Base-by-base conservation (phyloP, 2,797 vertebrate genomes). In the Pipistrellus pygmaeus region DNA sequence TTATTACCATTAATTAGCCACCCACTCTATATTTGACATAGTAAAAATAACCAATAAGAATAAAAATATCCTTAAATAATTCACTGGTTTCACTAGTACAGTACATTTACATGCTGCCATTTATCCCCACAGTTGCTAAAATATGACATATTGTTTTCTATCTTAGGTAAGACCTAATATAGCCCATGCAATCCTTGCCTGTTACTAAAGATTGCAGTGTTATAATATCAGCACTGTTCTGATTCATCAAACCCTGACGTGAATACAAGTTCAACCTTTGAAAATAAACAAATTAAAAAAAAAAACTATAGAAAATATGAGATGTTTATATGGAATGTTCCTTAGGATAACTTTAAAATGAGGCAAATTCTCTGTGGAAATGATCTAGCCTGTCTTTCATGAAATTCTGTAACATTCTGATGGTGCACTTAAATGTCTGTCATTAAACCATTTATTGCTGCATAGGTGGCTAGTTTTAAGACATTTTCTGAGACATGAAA, bases 361-460 rank as follows among this genome's bases (percentile, higher is more conserved):
- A 93, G n/a, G 71, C 2, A 12, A 60, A 71, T 41, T 95, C 85
- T 64, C 75, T 82, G 84, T 68, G 76, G 73, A 95, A 93, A 90
- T 84, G 72, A 14, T 35, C 90, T 91, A 81, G n/a, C 20, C 25
- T 25, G 14, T 9, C 82, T 83, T 96, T 73, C 78, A 81, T 91
- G 20, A 85, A 96, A 95, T 69, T 80, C 81, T 96, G 64, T 75
- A 88, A 92, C 32, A 38, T 97, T 97, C 60, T 93, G 72, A 86
- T 55, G 51, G 48, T 48, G 66, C 35, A 93, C 32, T 97, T 27
- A 78, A 15, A 94, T 44, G 32, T 53, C 53, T 92, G 82, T 72
- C 66, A 71, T 95, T 96, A 97, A 95, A 93, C 35, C n/a, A 69
- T 87, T 96, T 95, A 88, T 60, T 94, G 76, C 80, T 93, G 17